Evolutionary conservation across 2,888 invertebrate species (phyloP).

Genomic region (Ptilodon capucinus): DNA sequence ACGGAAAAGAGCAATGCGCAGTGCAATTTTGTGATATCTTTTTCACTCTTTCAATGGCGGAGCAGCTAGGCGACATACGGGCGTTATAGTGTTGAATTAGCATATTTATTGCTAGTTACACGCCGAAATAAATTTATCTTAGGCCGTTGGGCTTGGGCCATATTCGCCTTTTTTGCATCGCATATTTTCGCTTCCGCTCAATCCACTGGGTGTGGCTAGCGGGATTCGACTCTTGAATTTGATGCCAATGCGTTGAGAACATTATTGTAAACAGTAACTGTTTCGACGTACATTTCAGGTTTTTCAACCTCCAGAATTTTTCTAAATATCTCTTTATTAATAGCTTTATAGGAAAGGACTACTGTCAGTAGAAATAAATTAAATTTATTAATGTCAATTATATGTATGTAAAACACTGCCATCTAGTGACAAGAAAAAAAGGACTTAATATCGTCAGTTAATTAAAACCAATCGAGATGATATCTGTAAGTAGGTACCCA

Average conservation of each 20-base stretch:
- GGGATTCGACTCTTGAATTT: not conserved
- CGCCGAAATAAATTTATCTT: constrained; percentile 77
- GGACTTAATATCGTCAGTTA: too few species aligned
- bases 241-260: not conserved
- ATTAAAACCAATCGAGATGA: too few species aligned
- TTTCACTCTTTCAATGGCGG: constrained; percentile 77
- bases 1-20: constrained; percentile 80
- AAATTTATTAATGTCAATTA: too few species aligned
- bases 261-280: too few species aligned
- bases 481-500: too few species aligned
- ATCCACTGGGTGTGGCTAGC: constrained; percentile 39
- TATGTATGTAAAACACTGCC: not conserved
- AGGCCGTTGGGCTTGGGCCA: constrained; percentile 64
- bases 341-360: too few species aligned
- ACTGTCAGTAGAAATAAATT: too few species aligned
- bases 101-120: constrained; percentile 81
- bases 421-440: not conserved
- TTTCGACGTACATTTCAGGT: too few species aligned
- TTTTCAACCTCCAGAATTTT: too few species aligned
- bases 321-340: too few species aligned
- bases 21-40: constrained; percentile 82
- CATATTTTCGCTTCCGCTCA: constrained; percentile 54
- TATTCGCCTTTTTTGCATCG: constrained; percentile 53
- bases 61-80: constrained; percentile 77
- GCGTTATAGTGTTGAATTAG: constrained; percentile 79